Base-by-base conservation (phyloP, 2,797 vertebrate species). In the Zenarchopterus dispar region DNA sequence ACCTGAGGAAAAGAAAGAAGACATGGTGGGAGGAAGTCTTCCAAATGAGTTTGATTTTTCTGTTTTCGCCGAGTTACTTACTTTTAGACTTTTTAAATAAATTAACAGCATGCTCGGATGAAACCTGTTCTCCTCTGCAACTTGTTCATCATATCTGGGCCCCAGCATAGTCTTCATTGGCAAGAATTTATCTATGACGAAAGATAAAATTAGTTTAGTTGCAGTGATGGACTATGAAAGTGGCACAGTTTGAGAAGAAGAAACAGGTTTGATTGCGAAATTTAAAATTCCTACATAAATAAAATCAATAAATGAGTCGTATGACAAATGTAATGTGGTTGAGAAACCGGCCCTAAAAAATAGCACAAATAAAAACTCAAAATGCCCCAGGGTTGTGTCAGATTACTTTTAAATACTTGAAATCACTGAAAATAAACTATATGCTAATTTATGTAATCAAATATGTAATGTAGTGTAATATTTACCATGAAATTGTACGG, bases 161-260 rank as follows among this genome's bases (percentile, higher is more conserved):
- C 96, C 96, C 84, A 99, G 85, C 97, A 99, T 99, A 8, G 97
- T 99, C 93, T 99, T 99, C 95, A 99, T 93, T 44, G 98, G 98
- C 89, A 99, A 92, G 89, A 99, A 99, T 90, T 96, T 98, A 59
- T 90, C 98, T 99, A 21, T 9, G 8, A 57, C 69, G 13, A n/a
- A 28, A 26, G 64, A 66, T 11, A 51, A 5, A 13, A 1, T 17
- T 6, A 42, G 1, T 28, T 50, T 50, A 28, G 2, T n/a, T 18
- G 1, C 22, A 16, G 11, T 23, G 5, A 13, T 15, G 13, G 4
- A 47, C 21, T 15, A 9, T 8, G 18, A 23, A 23, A 15, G 0
- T 15, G 23, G 19, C 5, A 36, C 33, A 36, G 44, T 10, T 21
- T 16, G 21, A 47, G 43, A 13, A 39, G 7, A 28, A 28, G 5